Percentiles rank a stretch among this genome's conserved stretches.
Evolutionary conservation across 1,140 invertebrate genomes (phyloP).

Genomic region (Aphelenchoides fujianensis): DNA sequence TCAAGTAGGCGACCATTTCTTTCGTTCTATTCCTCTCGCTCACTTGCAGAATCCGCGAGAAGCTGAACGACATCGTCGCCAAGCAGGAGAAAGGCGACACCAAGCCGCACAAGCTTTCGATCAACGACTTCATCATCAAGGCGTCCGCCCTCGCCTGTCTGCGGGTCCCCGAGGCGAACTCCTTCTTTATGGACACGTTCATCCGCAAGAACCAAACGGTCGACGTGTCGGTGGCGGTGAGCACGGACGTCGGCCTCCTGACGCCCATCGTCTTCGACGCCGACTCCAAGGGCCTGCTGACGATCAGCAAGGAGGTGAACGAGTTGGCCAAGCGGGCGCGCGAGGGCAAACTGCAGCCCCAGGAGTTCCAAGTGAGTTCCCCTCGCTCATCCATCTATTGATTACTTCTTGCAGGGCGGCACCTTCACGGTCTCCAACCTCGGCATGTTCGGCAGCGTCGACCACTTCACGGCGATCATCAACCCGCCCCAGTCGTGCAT

Average conservation of each 20-base stretch:
- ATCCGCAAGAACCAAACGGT: slow-evolving; percentile 90
- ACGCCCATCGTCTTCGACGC: slow-evolving; percentile 94
- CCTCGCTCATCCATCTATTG: slow-evolving; percentile 65
- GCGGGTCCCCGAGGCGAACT: slow-evolving; percentile 90
- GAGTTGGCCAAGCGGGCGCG: slow-evolving; percentile 82
- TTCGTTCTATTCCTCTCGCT: slow-evolving; percentile 32
- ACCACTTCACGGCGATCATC: slow-evolving; percentile 71
- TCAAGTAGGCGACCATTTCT: slow-evolving; percentile 64
- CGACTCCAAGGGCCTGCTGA: slow-evolving; percentile 82
- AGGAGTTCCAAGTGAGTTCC: slow-evolving; percentile 86
- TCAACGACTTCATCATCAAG: slow-evolving; percentile 97
- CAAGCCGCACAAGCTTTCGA: slow-evolving; percentile 73
- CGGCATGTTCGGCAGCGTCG: slow-evolving; percentile 87
- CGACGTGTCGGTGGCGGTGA: slow-evolving; percentile 93
- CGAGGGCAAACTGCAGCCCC: slow-evolving; percentile 86
- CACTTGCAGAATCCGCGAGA: slow-evolving; percentile 70
- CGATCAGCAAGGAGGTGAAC: slow-evolving; percentile 82
- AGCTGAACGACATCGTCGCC: slow-evolving; percentile 74
- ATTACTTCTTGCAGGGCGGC: slow-evolving; percentile 66
- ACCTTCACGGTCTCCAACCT: slow-evolving; percentile 88
- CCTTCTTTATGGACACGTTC: slow-evolving; percentile 87
- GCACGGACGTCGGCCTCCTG: slow-evolving; percentile 88
- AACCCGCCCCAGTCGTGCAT: slow-evolving; percentile 74
- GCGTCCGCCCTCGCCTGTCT: slow-evolving; percentile 84
- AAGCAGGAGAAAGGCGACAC: slow-evolving; percentile 65